Conservation (phyloP, 2,888 invertebrate species). For the Lacanobia oleracea region DNA sequence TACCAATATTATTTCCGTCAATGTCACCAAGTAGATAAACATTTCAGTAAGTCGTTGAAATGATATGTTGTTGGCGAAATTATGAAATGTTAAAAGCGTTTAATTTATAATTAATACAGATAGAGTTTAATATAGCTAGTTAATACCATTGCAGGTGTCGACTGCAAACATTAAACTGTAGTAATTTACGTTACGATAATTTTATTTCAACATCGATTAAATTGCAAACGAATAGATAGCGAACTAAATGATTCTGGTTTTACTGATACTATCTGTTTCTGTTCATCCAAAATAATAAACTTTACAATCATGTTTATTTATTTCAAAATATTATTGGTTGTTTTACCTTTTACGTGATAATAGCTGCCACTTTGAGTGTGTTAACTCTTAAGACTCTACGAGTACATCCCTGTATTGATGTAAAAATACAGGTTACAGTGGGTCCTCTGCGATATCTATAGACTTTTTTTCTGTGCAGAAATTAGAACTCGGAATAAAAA, state of each 20-base stretch:
- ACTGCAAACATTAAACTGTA: slow-evolving; percentile 57
- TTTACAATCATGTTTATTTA: slow-evolving; percentile 25
- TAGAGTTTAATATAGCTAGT: slow-evolving; percentile 32
- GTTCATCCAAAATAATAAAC: slow-evolving; percentile 25
- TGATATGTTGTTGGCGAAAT: slow-evolving; percentile 37
- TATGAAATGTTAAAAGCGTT: slow-evolving; percentile 49
- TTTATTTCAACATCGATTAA: slow-evolving; percentile 60
- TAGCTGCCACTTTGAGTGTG: neutral
- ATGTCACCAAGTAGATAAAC: slow-evolving; percentile 6
- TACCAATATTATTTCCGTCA: slow-evolving; percentile 18
- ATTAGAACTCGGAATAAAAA: too few species aligned
- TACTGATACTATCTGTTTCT: slow-evolving; percentile 37
- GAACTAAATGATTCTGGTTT: slow-evolving; percentile 32
- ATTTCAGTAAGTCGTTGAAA: slow-evolving; percentile 26
- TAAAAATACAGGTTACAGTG: too few species aligned
- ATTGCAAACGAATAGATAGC: slow-evolving; percentile 41
- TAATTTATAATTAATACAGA: slow-evolving; percentile 51
- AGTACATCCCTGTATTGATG: too few species aligned
- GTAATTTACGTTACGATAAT: slow-evolving; percentile 57
- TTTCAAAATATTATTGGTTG: slow-evolving; percentile 1
- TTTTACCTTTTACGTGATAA: neutral
- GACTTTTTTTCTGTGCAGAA: too few species aligned
- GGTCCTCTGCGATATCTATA: too few species aligned
- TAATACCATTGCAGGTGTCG: slow-evolving; percentile 43
- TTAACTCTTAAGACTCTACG: too few species aligned